Base-by-base conservation (phyloP, 1,140 invertebrate species). In the Dreissena rostriformis region DNA sequence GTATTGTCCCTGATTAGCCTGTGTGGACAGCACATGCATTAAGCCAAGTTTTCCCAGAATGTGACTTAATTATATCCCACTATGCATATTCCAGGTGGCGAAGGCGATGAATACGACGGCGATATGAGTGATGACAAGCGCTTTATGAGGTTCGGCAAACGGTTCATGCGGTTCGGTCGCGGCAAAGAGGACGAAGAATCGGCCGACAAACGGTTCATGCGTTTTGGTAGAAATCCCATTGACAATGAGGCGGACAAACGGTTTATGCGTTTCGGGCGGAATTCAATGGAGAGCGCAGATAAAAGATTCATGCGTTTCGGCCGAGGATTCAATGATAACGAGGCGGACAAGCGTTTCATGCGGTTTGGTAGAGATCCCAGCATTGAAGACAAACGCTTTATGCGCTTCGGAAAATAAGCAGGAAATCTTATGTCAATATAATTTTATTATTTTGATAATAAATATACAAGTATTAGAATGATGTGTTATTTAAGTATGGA, bases 301-400 rank as follows among this genome's bases (percentile, higher is more conserved):
- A 91, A 90, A 82, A 55, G 87, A 17, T 90, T 90, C 68, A 90
- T 91, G 90, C 65, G 88, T 72, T 90, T 91, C 66, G 91, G 90
- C 61, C 85, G 82, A 15, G 28, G 71, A 22, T 68, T 71, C 22
- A 78, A 49, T 6, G 81, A 68, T 17, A 72, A 81, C 15, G 68
- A 76, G 4, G 52, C 19, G 14, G 88, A 89, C 55, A 90, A 91
- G 61, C 76, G 88, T 19, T 90, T 90, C 75, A 88, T 92, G 82
- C 70, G 91, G 55, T 90, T 92, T 80, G 91, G 90, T 22, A 74
- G 66, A 81, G 55, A 89, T 88, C 74, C 75, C 39, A 70, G 29
- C 24, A 55, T 26, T 22, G 86, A 85, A 15, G 85, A 81, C 57
- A 73, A 49, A 80, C 79, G 90, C 0, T 91, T 89, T 49, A 89